Conservation (phyloP, 2,888 invertebrate genomes). For the Leptopilina syphax region DNA sequence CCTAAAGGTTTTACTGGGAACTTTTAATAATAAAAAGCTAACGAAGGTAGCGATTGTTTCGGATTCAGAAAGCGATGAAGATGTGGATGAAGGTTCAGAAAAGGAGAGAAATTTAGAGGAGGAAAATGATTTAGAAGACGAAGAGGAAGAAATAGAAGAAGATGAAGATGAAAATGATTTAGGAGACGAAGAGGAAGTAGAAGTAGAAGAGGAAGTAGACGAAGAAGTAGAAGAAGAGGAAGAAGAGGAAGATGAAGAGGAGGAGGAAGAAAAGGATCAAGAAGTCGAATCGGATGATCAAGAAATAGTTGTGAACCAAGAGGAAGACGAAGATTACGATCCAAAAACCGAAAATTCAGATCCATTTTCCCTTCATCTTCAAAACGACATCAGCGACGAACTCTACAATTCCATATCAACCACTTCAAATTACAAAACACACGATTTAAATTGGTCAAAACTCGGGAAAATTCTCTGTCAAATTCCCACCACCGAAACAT, state of each 20-base stretch:
- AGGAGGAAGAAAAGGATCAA: constrained; percentile 37
- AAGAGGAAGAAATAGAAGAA: constrained; percentile 52
- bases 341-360: constrained; percentile 67
- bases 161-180: constrained; percentile 55
- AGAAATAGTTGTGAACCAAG: constrained; percentile 73
- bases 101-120: constrained; percentile 50
- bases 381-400: constrained; percentile 82
- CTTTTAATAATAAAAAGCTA: constrained; percentile 67
- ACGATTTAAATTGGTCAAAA: constrained; percentile 80
- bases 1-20: constrained; percentile 79
- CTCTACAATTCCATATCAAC: constrained; percentile 81
- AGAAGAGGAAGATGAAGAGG: constrained; percentile 66
- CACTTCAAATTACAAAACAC: constrained; percentile 75
- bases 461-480: constrained; percentile 79
- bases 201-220: constrained; percentile 61
- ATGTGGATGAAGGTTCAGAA: constrained; percentile 51
- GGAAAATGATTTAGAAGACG: constrained; percentile 41
- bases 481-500: constrained; percentile 78
- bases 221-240: constrained; percentile 71
- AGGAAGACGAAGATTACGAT: constrained; percentile 69
- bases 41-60: constrained; percentile 71
- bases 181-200: constrained; percentile 49
- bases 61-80: constrained; percentile 61
- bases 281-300: constrained; percentile 59
- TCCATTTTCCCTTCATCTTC: constrained; percentile 84